These are phyloP conservation scores for Donacobius atricapilla DNA, from an alignment of 2,113 vertebrate species.

Conservation along the genomic window DNA sequence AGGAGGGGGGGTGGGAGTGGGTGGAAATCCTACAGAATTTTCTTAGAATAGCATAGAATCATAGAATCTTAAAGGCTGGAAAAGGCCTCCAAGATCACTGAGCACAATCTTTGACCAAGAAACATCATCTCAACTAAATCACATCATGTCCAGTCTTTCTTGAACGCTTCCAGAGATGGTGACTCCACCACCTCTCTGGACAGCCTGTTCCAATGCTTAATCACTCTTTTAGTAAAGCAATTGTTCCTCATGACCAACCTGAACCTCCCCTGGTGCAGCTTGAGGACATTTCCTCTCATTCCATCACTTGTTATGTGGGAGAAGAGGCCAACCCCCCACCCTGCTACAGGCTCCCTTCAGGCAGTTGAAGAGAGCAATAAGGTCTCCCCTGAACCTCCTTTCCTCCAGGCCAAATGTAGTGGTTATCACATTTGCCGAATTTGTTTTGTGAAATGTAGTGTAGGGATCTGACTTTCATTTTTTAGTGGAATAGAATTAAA, in stretches of 20 bases:
- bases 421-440: too few relatives aligned
- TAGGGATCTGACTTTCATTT: too few relatives aligned
- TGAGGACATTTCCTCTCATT: background rate
- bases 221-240: background rate
- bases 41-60: background rate
- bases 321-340: background rate
- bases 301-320: too few relatives aligned
- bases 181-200: background rate
- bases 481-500: too few relatives aligned
- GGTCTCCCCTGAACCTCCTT: background rate
- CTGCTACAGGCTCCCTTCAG: background rate
- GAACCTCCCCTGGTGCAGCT: background rate
- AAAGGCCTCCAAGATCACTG: background rate
- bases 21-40: background rate
- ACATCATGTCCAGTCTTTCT: background rate
- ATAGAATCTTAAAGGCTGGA: background rate
- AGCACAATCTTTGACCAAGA: background rate
- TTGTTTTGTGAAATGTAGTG: too few relatives aligned
- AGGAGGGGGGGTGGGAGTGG: rapidly evolving
- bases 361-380: too few relatives aligned
- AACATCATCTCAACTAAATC: background rate
- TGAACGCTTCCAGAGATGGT: background rate
- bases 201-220: background rate
- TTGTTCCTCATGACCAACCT: background rate
- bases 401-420: background rate